Percentiles rank a stretch among this genome's conserved stretches.
These are phyloP conservation scores for Sander vitreus DNA, from an alignment of 2,113 vertebrate species.

Conservation along the genomic window DNA sequence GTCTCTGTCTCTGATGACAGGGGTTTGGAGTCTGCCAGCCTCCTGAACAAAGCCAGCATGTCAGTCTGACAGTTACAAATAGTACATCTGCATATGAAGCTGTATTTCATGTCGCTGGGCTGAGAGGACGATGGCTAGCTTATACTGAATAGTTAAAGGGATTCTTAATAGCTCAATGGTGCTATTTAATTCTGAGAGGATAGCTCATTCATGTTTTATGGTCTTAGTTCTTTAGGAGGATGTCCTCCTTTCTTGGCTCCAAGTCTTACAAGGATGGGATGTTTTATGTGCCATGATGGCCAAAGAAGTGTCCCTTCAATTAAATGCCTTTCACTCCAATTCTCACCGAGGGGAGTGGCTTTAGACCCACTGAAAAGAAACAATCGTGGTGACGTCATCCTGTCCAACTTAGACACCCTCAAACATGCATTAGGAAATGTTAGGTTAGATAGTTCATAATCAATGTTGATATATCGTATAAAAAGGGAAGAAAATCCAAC, in stretches of 20 bases:
- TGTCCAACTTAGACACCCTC: background rate
- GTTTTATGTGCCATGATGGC: conserved; percentile 56
- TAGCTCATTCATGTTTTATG: conserved; percentile 64
- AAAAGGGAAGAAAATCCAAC: background rate
- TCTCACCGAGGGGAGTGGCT: background rate
- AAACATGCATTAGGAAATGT: background rate
- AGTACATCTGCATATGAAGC: conserved; percentile 25
- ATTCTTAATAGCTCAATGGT: conserved; percentile 43
- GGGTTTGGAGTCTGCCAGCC: conserved; percentile 33
- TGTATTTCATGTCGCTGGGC: conserved; percentile 32
- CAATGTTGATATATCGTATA: background rate
- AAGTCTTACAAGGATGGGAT: conserved; percentile 36
- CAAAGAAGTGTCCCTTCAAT: conserved; percentile 29
- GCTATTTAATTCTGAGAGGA: conserved; percentile 49
- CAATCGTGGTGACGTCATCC: background rate
- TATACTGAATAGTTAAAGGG: conserved; percentile 41
- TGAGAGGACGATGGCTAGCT: conserved; percentile 10
- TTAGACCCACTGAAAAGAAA: background rate
- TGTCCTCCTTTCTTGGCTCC: conserved; percentile 53
- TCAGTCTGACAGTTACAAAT: conserved; percentile 49
- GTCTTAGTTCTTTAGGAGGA: conserved; percentile 38
- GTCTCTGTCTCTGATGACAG: conserved; percentile 30
- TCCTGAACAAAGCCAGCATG: conserved; percentile 44
- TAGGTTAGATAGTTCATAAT: background rate
- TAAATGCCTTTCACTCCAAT: conserved; percentile 24